Conservation (phyloP, 2,113 vertebrate species). For the Cyrtonyx montezumae region DNA sequence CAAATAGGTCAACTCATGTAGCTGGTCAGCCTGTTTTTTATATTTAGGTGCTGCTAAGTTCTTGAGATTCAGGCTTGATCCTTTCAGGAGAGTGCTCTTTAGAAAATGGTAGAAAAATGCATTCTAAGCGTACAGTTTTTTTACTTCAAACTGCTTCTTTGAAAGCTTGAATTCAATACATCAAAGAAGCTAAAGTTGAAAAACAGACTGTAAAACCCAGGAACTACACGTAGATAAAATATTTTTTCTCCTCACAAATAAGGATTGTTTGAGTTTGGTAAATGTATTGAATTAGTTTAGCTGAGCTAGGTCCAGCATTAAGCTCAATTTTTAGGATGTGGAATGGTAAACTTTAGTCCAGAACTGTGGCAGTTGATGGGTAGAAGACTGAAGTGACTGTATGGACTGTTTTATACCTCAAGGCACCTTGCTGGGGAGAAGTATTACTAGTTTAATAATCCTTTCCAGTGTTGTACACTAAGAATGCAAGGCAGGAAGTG, state of each 20-base stretch:
- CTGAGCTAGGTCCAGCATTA: not conserved
- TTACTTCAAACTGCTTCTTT: not conserved
- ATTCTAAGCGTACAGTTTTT: not conserved
- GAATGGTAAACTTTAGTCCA: not conserved
- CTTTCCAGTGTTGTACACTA: accelerated
- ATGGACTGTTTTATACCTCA: not conserved
- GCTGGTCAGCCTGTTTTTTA: not conserved
- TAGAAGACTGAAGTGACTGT: not conserved
- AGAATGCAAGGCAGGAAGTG: not conserved
- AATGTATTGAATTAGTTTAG: not conserved
- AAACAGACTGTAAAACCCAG: not conserved
- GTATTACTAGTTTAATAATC: not conserved
- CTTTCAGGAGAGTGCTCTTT: not conserved
- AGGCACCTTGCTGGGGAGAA: not conserved
- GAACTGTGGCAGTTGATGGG: not conserved
- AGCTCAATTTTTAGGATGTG: not conserved
- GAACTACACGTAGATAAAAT: not conserved
- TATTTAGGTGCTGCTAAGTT: not conserved
- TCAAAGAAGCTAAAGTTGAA: not conserved
- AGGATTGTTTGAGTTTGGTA: not conserved
- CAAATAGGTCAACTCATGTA: not conserved
- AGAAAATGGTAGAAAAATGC: not conserved
- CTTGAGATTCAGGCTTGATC: not conserved
- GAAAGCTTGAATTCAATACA: not conserved
- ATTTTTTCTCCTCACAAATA: not conserved